A percentile compares a stretch with the other conserved stretches of the same genome.
These are phyloP conservation scores for Acrocephalus kingi DNA, from an alignment of 2,113 vertebrate species.

Conservation along the genomic window DNA sequence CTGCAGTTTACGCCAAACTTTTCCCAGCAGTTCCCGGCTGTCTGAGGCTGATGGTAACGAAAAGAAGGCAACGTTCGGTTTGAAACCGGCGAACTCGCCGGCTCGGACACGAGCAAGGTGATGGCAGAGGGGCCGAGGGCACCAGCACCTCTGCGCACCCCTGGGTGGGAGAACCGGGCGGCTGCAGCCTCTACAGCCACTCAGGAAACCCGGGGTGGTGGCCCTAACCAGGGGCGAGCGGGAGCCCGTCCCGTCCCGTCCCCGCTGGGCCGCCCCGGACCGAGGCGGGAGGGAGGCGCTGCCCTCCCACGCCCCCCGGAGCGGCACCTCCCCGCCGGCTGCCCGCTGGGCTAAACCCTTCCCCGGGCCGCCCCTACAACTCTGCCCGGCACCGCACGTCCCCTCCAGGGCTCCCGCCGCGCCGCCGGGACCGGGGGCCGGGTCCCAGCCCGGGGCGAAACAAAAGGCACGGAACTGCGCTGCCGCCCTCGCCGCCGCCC, in stretches of 20 bases:
- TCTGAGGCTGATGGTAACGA: accelerated
- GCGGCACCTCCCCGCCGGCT: background rate
- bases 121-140: background rate
- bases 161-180: background rate
- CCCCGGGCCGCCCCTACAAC: background rate
- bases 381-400: background rate
- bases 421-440: background rate
- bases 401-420: background rate
- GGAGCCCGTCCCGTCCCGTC: background rate
- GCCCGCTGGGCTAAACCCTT: background rate
- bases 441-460: background rate
- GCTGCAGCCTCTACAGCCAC: background rate
- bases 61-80: background rate
- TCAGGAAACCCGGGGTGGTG: background rate
- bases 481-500: background rate
- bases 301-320: background rate
- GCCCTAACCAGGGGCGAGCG: background rate
- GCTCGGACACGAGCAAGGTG: background rate
- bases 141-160: background rate
- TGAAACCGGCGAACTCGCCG: background rate
- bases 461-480: background rate
- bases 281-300: background rate
- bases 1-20: background rate
- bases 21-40: background rate
- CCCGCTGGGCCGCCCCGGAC: too few species aligned